These are phyloP conservation scores for Spodoptera frugiperda DNA, from an alignment of 1,140 invertebrate species.

Conservation along the genomic window DNA sequence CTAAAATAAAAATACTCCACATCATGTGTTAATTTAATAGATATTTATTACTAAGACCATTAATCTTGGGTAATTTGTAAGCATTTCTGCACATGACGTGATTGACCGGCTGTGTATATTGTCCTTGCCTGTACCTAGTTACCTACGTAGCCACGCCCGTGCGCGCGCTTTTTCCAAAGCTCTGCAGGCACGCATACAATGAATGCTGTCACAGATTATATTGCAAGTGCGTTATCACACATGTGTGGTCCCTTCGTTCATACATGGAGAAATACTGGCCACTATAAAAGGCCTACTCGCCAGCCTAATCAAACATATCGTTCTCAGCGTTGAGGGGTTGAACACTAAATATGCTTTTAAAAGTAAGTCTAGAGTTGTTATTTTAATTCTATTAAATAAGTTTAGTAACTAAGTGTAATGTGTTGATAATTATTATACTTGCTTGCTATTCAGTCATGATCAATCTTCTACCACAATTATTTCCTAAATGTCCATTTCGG, in stretches of 20 bases:
- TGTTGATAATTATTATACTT: no score
- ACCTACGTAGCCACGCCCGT: conserved; percentile 54
- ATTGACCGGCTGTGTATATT: conserved; percentile 41
- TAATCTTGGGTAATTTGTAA: conserved; percentile 8
- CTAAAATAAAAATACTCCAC: not conserved
- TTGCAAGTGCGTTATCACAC: conserved; percentile 58
- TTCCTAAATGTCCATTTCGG: no score
- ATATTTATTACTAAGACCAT: not conserved
- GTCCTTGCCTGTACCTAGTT: conserved; percentile 53
- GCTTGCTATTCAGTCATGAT: no score
- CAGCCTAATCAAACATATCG: conserved; percentile 58
- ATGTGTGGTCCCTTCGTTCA: conserved; percentile 59
- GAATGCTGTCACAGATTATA: conserved; percentile 57
- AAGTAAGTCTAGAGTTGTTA: conserved; percentile 64
- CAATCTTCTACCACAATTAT: no score
- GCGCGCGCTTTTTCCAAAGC: conserved; percentile 62
- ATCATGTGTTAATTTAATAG: no score
- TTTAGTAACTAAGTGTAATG: not conserved
- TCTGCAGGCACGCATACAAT: conserved; percentile 56
- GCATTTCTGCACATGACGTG: conserved; percentile 10
- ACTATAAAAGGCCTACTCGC: conserved; percentile 71
- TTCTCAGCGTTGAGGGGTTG: conserved; percentile 60
- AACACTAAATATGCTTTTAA: conserved; percentile 69
- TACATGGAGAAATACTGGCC: conserved; percentile 51
- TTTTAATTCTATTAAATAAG: conserved; percentile 10